phyloP scores from a whole-genome alignment of 2,113 vertebrate species.

The Romanogobio albipinnatus region DNA sequence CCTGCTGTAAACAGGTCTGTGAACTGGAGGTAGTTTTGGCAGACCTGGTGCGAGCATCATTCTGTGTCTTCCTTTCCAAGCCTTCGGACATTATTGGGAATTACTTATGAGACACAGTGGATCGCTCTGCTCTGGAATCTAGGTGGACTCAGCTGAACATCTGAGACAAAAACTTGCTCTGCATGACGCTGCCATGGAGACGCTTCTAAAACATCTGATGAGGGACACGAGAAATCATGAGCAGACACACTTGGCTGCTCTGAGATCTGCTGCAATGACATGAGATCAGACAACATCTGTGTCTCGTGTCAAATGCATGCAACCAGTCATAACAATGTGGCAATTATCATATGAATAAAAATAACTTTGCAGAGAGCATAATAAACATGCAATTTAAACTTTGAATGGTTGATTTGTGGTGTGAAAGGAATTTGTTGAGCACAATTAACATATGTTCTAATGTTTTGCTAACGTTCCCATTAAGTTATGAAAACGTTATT shows the following conservation, averaged over 20 bases:
- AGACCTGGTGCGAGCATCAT: not conserved
- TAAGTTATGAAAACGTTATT: no score
- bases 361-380: not conserved
- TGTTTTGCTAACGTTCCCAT: no score
- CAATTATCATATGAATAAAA: not conserved
- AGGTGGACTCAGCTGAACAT: not conserved
- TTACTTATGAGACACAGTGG: constrained; percentile 5
- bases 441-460: not conserved
- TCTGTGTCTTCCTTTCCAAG: constrained; percentile 11
- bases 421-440: not conserved
- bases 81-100: not conserved
- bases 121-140: not conserved
- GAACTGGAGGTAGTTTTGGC: not conserved
- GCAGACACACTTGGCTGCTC: not conserved
- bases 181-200: constrained; percentile 1
- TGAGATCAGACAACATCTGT: not conserved
- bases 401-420: not conserved
- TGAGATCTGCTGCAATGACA: not conserved
- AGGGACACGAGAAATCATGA: not conserved
- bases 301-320: not conserved
- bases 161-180: not conserved
- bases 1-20: not conserved
- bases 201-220: not conserved
- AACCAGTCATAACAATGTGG: not conserved
- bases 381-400: not conserved